Evolutionary conservation across 2,113 vertebrate genomes (phyloP).

Genomic region (Nothoprocta perdicaria): DNA sequence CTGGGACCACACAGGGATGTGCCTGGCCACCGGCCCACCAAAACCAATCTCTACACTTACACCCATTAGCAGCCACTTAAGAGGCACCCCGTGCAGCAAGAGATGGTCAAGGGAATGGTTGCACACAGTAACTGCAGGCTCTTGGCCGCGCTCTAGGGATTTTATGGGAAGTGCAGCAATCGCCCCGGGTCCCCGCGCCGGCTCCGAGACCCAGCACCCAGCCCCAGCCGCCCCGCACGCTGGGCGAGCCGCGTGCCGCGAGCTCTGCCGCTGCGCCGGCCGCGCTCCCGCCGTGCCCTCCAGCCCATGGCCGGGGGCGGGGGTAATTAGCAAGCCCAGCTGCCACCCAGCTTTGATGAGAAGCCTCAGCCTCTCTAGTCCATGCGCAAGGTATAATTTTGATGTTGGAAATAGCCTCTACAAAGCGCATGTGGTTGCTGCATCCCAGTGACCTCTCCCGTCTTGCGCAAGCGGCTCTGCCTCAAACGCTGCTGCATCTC

Average conservation of each 20-base stretch:
- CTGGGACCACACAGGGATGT: not conserved
- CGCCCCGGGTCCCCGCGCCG: not conserved
- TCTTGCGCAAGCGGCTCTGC: not conserved
- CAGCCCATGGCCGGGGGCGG: not conserved
- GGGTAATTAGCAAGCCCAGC: constrained; percentile 33
- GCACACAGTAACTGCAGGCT: constrained; percentile 1
- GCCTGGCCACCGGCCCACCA: not conserved
- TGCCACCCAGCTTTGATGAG: constrained; percentile 60
- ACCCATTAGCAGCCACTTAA: not conserved
- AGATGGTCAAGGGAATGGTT: constrained; percentile 2
- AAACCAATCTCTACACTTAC: not conserved
- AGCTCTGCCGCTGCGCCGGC: not conserved
- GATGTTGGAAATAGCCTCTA: constrained; percentile 68
- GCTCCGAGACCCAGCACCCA: fast-evolving
- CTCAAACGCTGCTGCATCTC: not conserved
- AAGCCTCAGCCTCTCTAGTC: constrained; percentile 12
- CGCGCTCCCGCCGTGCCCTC: fast-evolving
- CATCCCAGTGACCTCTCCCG: not conserved
- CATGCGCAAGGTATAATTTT: constrained; percentile 61
- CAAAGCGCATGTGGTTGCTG: constrained; percentile 52
- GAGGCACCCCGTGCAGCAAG: not conserved
- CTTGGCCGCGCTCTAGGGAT: not conserved
- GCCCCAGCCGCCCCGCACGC: fast-evolving
- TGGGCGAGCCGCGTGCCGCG: fast-evolving
- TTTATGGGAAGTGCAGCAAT: not conserved